phyloP scores from a whole-genome alignment of 2,113 vertebrate species.

The Tamias sibiricus region DNA sequence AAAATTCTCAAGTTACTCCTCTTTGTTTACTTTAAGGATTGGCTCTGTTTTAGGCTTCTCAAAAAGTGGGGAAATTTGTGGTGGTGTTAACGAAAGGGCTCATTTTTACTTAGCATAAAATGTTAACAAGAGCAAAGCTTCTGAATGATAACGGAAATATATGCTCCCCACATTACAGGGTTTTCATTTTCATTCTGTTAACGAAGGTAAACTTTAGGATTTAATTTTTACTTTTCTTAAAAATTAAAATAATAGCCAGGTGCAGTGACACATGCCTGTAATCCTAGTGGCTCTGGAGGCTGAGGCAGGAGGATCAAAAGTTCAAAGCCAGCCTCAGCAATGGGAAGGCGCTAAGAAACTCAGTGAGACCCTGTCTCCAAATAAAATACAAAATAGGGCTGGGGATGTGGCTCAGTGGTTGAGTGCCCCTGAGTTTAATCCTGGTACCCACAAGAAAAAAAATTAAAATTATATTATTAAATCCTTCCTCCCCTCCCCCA shows the following conservation, averaged over 20 bases:
- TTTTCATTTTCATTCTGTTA: neutral
- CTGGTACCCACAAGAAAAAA: neutral
- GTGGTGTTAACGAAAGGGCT: neutral
- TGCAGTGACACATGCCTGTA: too few species aligned
- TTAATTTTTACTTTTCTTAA: constrained; percentile 35
- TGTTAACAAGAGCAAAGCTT: neutral
- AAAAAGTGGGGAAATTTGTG: neutral
- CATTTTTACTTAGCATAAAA: neutral
- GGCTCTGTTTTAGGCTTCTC: neutral
- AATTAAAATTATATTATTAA: neutral
- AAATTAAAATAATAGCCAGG: neutral
- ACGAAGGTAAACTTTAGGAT: neutral
- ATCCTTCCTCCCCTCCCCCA: fast-evolving
- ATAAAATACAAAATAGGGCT: too few species aligned
- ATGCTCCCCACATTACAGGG: neutral
- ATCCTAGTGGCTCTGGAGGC: too few species aligned
- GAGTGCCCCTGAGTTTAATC: too few species aligned
- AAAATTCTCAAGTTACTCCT: neutral
- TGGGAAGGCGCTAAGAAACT: too few species aligned
- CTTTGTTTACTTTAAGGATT: neutral
- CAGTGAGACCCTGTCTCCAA: too few species aligned
- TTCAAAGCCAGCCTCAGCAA: too few species aligned
- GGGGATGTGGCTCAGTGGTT: too few species aligned
- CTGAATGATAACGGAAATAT: neutral
- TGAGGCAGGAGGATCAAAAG: too few species aligned